Evolutionary conservation across 2,888 invertebrate genomes (phyloP), one percentile per base, ranked within the genome.

Genomic region (Volucella inanis): DNA sequence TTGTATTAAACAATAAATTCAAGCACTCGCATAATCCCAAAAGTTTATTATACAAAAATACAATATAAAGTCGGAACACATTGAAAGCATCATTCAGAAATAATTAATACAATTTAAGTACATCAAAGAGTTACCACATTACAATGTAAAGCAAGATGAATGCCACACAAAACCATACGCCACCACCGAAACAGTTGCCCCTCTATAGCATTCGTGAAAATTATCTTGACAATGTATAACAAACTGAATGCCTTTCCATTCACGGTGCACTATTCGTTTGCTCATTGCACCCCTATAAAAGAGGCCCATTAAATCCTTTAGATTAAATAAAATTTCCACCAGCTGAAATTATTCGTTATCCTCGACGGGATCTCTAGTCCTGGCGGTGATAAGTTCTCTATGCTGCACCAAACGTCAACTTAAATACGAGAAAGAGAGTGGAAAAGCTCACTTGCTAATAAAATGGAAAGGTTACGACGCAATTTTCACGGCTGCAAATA

Each of bases 251-350:
- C 57, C 49, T 75, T 57, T 49, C 67, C 75, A 67, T 75, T 50
- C 47, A 57, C n/a, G 52, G 59, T 59, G 52, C 57, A 76, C 67
- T 31, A 68, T 61, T 61, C 67, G 59, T 52, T 45, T 68, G 59
- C 75, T 68, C 59, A 68, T 68, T 52, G 76, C 52, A 59, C 61
- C 52, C 59, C 52, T 52, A 68, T 70, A 78, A 78, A 70, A 39
- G 18, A 31, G 18, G 49, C 54, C 62, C 70, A 71, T 71, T 71
- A 78, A 78, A 71, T 78, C 70, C 57, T 62, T 41, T 8, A 62
- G 78, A 70, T 78, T 71, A 78, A 78, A 78, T 70, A 78, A 70
- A 78, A 71, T 71, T 78, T 70, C 62, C 78, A 64, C 55, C 54
- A 70, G 49, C 61, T 59, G 62, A 64, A 64, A 49, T 78, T 49